These are phyloP conservation scores for Peribatodes rhomboidaria DNA, from an alignment of 2,888 invertebrate species.

Conservation along the genomic window DNA sequence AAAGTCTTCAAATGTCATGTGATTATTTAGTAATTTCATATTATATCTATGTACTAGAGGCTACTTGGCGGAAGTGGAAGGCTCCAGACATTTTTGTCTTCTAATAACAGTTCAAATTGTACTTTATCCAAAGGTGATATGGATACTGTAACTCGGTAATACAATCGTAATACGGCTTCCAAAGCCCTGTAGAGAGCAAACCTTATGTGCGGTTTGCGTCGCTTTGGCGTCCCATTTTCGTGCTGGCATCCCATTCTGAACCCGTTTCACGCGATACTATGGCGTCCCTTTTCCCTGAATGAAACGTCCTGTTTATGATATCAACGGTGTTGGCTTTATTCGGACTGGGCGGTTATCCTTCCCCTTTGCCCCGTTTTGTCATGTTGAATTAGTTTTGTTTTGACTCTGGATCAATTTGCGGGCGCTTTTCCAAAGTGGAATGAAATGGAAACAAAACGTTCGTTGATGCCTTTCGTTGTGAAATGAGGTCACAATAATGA, in stretches of 20 bases:
- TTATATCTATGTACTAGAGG: too few species aligned
- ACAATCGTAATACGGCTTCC: not conserved
- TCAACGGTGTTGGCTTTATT: slow-evolving; percentile 14
- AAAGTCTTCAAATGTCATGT: too few species aligned
- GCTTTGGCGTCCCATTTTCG: slow-evolving; percentile 17
- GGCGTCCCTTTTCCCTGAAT: slow-evolving; percentile 15
- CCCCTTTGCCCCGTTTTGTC: slow-evolving; percentile 14
- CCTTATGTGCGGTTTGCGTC: slow-evolving; percentile 14
- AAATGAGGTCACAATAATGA: too few species aligned
- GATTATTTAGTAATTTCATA: too few species aligned
- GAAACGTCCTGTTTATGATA: slow-evolving; percentile 24
- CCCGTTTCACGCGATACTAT: slow-evolving; percentile 4
- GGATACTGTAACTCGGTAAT: not conserved
- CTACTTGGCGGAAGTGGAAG: too few species aligned
- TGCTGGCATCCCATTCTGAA: slow-evolving; percentile 1
- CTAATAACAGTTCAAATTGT: too few species aligned
- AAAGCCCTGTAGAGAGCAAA: not conserved
- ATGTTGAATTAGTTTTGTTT: slow-evolving; percentile 12
- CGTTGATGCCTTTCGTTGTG: too few species aligned
- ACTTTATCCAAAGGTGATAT: not conserved
- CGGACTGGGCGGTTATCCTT: slow-evolving; percentile 11
- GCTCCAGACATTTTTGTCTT: too few species aligned
- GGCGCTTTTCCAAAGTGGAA: not conserved
- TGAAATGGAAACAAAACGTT: too few species aligned
- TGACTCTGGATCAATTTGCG: not conserved